phyloP scores from a whole-genome alignment of 2,797 vertebrate species.

The Phylloscopus collybita region DNA sequence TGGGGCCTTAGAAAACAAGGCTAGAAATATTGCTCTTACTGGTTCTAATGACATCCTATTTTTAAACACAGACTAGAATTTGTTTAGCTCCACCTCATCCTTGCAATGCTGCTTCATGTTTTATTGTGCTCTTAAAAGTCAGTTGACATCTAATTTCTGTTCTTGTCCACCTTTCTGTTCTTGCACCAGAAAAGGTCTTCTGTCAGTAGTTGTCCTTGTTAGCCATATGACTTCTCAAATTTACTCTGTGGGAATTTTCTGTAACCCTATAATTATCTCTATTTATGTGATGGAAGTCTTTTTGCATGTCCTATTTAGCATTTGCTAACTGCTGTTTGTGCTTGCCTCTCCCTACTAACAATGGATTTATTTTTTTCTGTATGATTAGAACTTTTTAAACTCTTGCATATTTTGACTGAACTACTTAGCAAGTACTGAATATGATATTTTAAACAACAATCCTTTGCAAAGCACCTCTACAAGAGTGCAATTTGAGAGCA shows the following conservation, averaged over 20 bases:
- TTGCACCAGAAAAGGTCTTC: slow-evolving; percentile 5
- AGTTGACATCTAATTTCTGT: background rate
- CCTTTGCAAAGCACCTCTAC: background rate
- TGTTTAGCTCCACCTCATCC: background rate
- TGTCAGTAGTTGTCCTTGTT: background rate
- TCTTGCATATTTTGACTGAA: background rate
- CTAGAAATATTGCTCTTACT: background rate
- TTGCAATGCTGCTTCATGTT: background rate
- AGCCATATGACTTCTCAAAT: slow-evolving; percentile 22
- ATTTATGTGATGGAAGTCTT: slow-evolving; percentile 59
- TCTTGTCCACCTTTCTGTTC: slow-evolving; percentile 5
- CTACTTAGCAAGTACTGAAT: background rate
- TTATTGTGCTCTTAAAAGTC: background rate
- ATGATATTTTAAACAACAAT: background rate
- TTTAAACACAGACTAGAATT: background rate
- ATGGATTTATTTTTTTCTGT: slow-evolving; percentile 24
- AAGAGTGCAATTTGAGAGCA: background rate
- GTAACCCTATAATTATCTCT: slow-evolving; percentile 67
- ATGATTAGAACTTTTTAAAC: slow-evolving; percentile 58
- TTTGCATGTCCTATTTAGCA: slow-evolving; percentile 67
- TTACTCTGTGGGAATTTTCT: slow-evolving; percentile 57
- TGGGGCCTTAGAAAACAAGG: background rate
- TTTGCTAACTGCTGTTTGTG: slow-evolving; percentile 59
- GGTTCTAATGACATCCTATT: background rate
- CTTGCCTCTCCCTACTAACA: slow-evolving; percentile 61